Percentiles rank a stretch among this genome's conserved stretches.
Conservation (phyloP, 2,888 invertebrate species). For the Agapostemon virescens region DNA sequence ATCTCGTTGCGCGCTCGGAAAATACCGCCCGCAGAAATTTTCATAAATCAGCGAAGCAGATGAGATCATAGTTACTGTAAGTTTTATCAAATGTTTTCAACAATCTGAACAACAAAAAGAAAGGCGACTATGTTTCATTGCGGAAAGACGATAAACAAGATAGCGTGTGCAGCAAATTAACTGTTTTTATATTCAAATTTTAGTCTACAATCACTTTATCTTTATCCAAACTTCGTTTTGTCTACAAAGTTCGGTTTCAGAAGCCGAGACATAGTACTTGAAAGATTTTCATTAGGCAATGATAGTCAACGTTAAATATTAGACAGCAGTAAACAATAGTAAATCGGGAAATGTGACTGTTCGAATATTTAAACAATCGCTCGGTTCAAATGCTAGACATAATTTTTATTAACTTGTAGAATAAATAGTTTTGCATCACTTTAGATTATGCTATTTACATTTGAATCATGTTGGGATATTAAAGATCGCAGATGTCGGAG, state of each 20-base stretch:
- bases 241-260: not conserved
- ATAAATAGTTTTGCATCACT: too few species aligned
- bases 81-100: not conserved
- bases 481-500: too few species aligned
- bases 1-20: not conserved
- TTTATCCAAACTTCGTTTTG: not conserved
- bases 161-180: not conserved
- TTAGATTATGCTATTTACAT: too few species aligned
- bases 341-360: too few species aligned
- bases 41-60: not conserved
- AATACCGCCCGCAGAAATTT: constrained; percentile 20
- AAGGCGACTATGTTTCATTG: not conserved
- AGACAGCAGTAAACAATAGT: too few species aligned
- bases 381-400: too few species aligned
- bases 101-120: not conserved
- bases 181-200: not conserved
- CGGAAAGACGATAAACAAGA: not conserved
- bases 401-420: too few species aligned
- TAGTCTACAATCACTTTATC: not conserved
- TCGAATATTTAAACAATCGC: too few species aligned
- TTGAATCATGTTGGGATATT: too few species aligned
- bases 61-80: not conserved
- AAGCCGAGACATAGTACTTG: not conserved
- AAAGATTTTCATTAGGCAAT: not conserved
- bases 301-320: too few species aligned